These are phyloP conservation scores for Drosophila flavopinicola DNA, from an alignment of 2,888 invertebrate species.

Conservation along the genomic window DNA sequence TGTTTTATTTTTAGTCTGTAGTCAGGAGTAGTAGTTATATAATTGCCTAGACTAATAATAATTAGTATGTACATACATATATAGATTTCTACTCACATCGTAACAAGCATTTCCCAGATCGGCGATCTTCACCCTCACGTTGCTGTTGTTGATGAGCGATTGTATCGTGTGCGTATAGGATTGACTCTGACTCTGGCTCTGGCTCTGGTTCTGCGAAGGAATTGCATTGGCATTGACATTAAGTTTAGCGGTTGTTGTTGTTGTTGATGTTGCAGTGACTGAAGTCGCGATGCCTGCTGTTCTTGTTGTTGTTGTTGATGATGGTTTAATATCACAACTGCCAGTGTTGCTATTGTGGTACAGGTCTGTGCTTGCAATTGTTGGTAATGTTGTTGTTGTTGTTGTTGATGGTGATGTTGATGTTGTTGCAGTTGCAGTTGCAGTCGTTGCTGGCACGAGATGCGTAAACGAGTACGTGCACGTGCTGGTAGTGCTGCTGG, in stretches of 20 bases:
- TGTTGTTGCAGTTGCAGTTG: slow-evolving; percentile 29
- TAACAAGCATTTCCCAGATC: slow-evolving; percentile 95
- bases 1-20: too few relatives aligned
- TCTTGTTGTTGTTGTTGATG: slow-evolving; percentile 34
- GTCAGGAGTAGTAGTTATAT: too few relatives aligned
- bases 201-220: slow-evolving; percentile 81
- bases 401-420: slow-evolving; percentile 27
- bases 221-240: slow-evolving; percentile 81
- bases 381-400: slow-evolving; percentile 34
- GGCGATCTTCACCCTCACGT: slow-evolving; percentile 91
- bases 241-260: slow-evolving; percentile 62
- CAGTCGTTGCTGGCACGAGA: slow-evolving; percentile 52
- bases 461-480: slow-evolving; percentile 69
- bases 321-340: slow-evolving; percentile 31
- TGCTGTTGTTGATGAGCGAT: slow-evolving; percentile 84
- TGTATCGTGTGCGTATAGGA: slow-evolving; percentile 84
- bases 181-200: slow-evolving; percentile 78
- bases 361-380: slow-evolving; percentile 48
- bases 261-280: slow-evolving; percentile 28
- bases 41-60: too few relatives aligned
- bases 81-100: slow-evolving; percentile 85
- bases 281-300: slow-evolving; percentile 30
- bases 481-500: slow-evolving; percentile 62
- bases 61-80: neutral
- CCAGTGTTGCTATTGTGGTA: slow-evolving; percentile 48